Conservation (phyloP, 2,888 invertebrate genomes). For the Drosophila monieri region DNA sequence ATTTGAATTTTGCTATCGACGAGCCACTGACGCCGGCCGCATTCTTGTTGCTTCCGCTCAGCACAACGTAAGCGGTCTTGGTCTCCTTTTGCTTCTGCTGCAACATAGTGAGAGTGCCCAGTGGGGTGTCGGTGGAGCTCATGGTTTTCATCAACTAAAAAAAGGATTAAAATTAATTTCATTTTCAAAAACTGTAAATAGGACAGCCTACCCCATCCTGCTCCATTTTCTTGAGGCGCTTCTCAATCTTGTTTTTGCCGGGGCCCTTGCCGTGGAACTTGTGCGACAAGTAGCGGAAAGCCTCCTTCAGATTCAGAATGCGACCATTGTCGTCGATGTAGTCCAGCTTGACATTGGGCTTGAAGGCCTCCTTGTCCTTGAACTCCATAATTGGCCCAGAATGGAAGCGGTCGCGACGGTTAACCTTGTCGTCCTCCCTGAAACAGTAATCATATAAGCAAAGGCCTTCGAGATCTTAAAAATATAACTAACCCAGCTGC, state of each 20-base stretch:
- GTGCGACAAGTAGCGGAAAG: constrained; percentile 97
- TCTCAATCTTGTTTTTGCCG: constrained; percentile 99
- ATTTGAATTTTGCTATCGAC: constrained; percentile 83
- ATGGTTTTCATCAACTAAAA: constrained; percentile 95
- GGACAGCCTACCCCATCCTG: constrained; percentile 91
- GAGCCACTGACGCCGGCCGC: constrained; percentile 75
- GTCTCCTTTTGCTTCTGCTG: constrained; percentile 98
- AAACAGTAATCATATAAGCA: constrained; percentile 18
- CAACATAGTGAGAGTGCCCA: constrained; percentile 96
- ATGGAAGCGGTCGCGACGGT: constrained; percentile 89
- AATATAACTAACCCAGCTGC: constrained; percentile 86
- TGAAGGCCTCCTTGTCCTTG: constrained; percentile 94
- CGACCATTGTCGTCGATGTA: constrained; percentile 99
- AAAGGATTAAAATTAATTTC: background rate
- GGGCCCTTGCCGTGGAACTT: constrained; percentile 99
- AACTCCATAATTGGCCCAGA: constrained; percentile 95
- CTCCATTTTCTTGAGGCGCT: constrained; percentile 95
- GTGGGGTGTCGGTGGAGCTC: constrained; percentile 98
- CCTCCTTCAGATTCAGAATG: constrained; percentile 96
- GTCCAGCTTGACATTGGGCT: constrained; percentile 97
- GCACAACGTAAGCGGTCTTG: constrained; percentile 95
- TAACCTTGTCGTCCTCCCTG: constrained; percentile 92
- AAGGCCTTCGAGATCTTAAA: background rate
- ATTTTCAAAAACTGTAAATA: background rate
- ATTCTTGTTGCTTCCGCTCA: constrained; percentile 93